Percentiles rank a stretch among this genome's conserved stretches.
Evolutionary conservation across 2,797 vertebrate genomes (phyloP).

Genomic region (Betta splendens): DNA sequence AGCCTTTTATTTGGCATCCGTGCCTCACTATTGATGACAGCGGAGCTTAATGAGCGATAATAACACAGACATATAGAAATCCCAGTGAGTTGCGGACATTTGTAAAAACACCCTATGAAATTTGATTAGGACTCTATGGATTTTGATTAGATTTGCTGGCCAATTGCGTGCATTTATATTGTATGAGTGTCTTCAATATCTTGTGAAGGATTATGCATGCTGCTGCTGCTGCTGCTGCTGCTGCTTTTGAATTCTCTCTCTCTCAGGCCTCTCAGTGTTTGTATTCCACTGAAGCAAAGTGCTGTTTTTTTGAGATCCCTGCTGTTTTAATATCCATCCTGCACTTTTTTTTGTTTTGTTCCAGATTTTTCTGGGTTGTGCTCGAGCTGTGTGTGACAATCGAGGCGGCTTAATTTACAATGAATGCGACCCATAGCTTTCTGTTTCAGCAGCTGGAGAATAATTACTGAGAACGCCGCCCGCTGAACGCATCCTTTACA

Average conservation of each 20-base stretch:
- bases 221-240: constrained; percentile 62
- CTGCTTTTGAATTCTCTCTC: constrained; percentile 67
- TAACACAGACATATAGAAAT: constrained; percentile 32
- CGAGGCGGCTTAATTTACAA: constrained; percentile 28
- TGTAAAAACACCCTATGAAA: constrained; percentile 36
- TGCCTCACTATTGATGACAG: constrained; percentile 42
- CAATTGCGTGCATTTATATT: constrained; percentile 60
- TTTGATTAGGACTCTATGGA: constrained; percentile 46
- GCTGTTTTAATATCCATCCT: constrained; percentile 74
- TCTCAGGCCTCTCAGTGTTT: constrained; percentile 66
- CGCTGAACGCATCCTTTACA: constrained; percentile 38
- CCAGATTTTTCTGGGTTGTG: constrained; percentile 23
- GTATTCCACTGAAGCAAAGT: constrained; percentile 67
- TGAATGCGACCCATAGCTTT: constrained; percentile 25
- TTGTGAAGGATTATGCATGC: constrained; percentile 75
- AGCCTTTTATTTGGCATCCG: constrained; percentile 47
- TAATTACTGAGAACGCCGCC: constrained; percentile 40
- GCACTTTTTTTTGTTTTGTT: constrained; percentile 22
- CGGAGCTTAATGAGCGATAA: constrained; percentile 49
- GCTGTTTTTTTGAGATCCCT: constrained; percentile 59
- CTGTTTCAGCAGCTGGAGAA: constrained; percentile 30
- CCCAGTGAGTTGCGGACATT: constrained; percentile 16
- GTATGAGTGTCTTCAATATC: constrained; percentile 57
- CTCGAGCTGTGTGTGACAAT: constrained; percentile 38
- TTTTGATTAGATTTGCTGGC: constrained; percentile 49